Percentiles rank a stretch among this genome's conserved stretches.
Conservation (phyloP, 2,888 invertebrate species). For the Tenthredo scrophulariae region DNA sequence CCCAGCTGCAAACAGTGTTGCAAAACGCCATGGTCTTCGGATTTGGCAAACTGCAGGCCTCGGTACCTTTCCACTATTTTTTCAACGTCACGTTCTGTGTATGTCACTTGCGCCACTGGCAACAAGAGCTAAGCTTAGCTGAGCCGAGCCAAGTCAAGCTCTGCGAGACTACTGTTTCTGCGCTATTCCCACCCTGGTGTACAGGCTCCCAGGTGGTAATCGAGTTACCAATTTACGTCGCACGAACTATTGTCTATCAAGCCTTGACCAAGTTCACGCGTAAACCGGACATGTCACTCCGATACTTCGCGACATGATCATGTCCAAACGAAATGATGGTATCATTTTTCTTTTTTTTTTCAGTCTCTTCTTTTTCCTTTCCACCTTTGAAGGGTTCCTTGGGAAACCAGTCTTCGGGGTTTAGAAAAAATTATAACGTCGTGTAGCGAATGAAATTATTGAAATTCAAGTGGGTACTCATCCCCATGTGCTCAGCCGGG, state of each 20-base stretch:
- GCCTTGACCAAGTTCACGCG: slow-evolving; percentile 25
- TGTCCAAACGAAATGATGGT: too few species aligned
- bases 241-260: slow-evolving; percentile 5
- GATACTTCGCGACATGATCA: background rate
- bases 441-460: background rate
- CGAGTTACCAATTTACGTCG: slow-evolving; percentile 48
- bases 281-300: background rate
- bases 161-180: slow-evolving; percentile 20
- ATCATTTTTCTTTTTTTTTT: background rate
- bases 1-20: slow-evolving; percentile 31
- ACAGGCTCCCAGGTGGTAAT: slow-evolving; percentile 41
- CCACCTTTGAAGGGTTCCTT: background rate
- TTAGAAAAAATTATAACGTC: background rate
- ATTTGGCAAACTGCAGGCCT: background rate
- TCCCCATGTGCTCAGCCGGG: background rate
- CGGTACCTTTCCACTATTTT: background rate
- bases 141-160: slow-evolving; percentile 2
- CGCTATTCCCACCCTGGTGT: slow-evolving; percentile 29
- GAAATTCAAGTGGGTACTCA: background rate
- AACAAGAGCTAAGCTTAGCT: background rate
- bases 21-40: slow-evolving; percentile 16
- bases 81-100: background rate
- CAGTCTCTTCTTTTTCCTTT: background rate
- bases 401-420: background rate
- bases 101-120: background rate